Base-by-base conservation (phyloP, 2,113 vertebrate species). In the Theristicus caerulescens region DNA sequence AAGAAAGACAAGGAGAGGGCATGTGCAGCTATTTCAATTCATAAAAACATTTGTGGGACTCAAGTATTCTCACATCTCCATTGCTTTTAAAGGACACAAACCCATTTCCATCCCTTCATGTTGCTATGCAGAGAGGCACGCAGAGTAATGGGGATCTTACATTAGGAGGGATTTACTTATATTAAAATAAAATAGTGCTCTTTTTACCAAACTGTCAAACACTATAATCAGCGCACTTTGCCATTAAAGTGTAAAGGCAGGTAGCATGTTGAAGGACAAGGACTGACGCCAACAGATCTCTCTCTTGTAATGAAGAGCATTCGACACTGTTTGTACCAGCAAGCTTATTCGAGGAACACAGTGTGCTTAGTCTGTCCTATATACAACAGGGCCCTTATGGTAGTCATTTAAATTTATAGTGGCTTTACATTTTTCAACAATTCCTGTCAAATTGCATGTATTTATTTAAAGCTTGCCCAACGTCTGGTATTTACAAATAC, bases 401-500 rank as follows among this genome's bases (percentile, higher is more conserved):
- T 72, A 74, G 13, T 15, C 16, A 79, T 73, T 49, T 46, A n/a
- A 76, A 59, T 51, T 20, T 64, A 55, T 7, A 55, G 67, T 5
- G 16, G 16, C 46, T 87, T 73, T 36, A 59, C 42, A 81, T 95
- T 95, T 97, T 93, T 94, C 59, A 96, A 71, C 89, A 94, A 80
- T 94, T 97, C 95, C 88, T 97, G 85, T 93, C 94, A 88, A 97
- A 96, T 66, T 64, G 52, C 67, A 71, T 52, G 74, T 67, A 46
- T 90, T 92, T 90, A 89, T 94, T 97, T 93, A 96, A 97, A 97
- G 91, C 73, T 83, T 91, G 84, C 64, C 61, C 84, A 90, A 61
- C 0, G 3, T 54, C 83, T 83, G 62, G 42, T 90, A 86, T 94
- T 96, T 96, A 89, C 95, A 97, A 96, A 95, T 64, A 91, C 55